A percentile compares a stretch with the other conserved stretches of the same genome.
Conservation (phyloP, 2,113 vertebrate species). For the Melanostigma gelatinosum region DNA sequence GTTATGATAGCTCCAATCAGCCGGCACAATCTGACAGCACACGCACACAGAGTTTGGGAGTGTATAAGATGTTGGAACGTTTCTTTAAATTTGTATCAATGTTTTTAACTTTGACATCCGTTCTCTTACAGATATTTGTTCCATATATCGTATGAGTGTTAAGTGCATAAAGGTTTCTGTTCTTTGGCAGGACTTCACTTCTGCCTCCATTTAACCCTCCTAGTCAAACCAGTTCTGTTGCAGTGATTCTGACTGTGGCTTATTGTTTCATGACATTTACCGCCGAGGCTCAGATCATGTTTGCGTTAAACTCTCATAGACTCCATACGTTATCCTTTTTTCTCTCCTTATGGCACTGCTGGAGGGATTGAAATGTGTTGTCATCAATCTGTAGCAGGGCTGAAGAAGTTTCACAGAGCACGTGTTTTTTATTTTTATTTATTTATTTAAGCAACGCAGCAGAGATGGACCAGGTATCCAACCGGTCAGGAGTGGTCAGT, state of each 20-base stretch:
- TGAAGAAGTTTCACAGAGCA: background rate
- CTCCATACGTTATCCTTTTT: background rate
- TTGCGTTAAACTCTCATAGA: background rate
- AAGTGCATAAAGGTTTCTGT: background rate
- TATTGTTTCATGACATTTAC: slow-evolving; percentile 19
- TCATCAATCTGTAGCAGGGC: background rate
- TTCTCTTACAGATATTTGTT: background rate
- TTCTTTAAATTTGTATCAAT: background rate
- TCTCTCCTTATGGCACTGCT: background rate
- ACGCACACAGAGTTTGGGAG: background rate
- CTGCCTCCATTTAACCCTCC: background rate
- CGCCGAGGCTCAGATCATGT: background rate
- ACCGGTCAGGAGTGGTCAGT: slow-evolving; percentile 49
- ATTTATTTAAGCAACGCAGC: slow-evolving; percentile 18
- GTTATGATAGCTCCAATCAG: background rate
- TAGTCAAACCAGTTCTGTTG: slow-evolving; percentile 73
- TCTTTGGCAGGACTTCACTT: background rate
- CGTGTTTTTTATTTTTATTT: background rate
- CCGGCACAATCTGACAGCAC: background rate
- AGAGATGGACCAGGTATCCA: slow-evolving; percentile 71
- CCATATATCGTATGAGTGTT: background rate
- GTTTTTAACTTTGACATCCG: background rate
- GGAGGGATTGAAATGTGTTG: background rate
- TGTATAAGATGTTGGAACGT: background rate
- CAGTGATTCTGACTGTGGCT: background rate